Percentiles rank a stretch among this genome's conserved stretches.
Evolutionary conservation across 2,888 invertebrate genomes (phyloP).

Genomic region (Brenthis daphne): DNA sequence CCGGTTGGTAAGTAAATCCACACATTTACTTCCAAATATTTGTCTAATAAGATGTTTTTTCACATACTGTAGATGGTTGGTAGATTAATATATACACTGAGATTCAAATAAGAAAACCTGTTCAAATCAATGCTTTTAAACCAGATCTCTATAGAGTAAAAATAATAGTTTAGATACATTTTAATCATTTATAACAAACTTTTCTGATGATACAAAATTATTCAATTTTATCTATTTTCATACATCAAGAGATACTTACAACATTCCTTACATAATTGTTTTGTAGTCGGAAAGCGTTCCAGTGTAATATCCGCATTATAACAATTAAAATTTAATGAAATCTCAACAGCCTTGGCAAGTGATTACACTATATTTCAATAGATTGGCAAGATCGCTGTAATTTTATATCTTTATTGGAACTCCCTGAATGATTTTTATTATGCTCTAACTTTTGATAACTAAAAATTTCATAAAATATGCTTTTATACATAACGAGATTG

Average conservation of each 20-base stretch:
- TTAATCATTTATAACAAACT: too few species aligned
- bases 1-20: slow-evolving; percentile 5
- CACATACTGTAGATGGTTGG: not conserved
- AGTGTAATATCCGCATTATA: slow-evolving; percentile 32
- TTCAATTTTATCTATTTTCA: not conserved
- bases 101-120: not conserved
- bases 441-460: too few species aligned
- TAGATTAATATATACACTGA: not conserved
- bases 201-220: not conserved
- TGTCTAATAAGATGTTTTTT: not conserved
- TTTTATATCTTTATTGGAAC: not conserved
- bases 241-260: not conserved
- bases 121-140: too few species aligned
- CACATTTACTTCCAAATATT: slow-evolving; percentile 7
- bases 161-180: too few species aligned
- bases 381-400: slow-evolving; percentile 23
- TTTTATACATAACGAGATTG: too few species aligned
- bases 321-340: slow-evolving; percentile 33
- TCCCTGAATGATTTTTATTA: not conserved
- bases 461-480: not conserved
- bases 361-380: slow-evolving; percentile 28
- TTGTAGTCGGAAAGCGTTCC: slow-evolving; percentile 23
- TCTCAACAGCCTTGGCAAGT: slow-evolving; percentile 22
- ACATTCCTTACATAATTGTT: slow-evolving; percentile 17
- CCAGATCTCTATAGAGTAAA: too few species aligned